Base-by-base conservation (phyloP, 2,888 invertebrate species). In the Psylliodes chrysocephalus region DNA sequence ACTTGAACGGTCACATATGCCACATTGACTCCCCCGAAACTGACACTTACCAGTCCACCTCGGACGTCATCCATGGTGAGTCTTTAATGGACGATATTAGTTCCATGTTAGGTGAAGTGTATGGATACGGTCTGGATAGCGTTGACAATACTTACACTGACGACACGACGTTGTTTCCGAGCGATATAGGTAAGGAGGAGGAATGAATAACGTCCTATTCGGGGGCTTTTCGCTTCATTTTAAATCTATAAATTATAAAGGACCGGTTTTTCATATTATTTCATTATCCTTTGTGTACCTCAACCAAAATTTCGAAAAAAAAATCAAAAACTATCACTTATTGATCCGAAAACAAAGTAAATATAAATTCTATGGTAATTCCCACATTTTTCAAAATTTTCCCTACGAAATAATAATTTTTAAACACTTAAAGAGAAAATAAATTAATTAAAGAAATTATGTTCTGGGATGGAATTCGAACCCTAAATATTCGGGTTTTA, bases 11-110 rank as follows among this genome's bases (percentile, higher is more conserved):
- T 69, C 84, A 84, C 55, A 90, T 93, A 53, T 89, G 89, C 8
- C 93, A 94, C 76, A 93, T 93, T 56, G 93, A 94, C 78, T 93
- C 93, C 0, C 92, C 93, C 0, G 93, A 93, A 83, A 92, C 92
- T 4, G 93, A 94, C 67, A 88, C 89, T 7, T 89, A 89, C 2
- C 84, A 89, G 2, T 84, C 86, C 28, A 87, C 87, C 71, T 90
- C 89, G n/a, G 92, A 92, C 76, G 87, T 89, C 18, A 85, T 91
- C 71, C 91, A 90, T 64, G 92, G 92, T 4, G 93, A 92, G 79
- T 91, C 91, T 51, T 86, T 92, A 28, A 88, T 91, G 84, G 92
- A 92, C 70, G 92, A 92, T 75, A 88, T 92, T 51, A 91, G 91
- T 75, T 91, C 91, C 0, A 89, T 90, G 82, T 83, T 90, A 60